Base-by-base conservation (phyloP, 2,888 invertebrate species). In the Germaria angustata region DNA sequence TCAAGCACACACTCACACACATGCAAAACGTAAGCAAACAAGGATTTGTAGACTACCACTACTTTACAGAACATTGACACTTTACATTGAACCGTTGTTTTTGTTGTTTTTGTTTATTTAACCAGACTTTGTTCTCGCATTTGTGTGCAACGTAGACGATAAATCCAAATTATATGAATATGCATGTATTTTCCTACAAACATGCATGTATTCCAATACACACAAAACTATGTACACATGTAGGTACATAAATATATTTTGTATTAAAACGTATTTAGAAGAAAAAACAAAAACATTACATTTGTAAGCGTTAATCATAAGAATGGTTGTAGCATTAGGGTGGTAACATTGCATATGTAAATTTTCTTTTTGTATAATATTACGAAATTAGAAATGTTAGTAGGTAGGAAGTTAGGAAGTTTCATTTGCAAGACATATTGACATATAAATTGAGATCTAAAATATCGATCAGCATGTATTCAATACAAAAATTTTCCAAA, bases 1-100 rank as follows among this genome's bases (percentile, higher is more conserved):
- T n/a, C n/a, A n/a, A n/a, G n/a, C 39, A 59, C 17, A 68, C 32
- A 55, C 24, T 9, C 34, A 41, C 39, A 20, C 11, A 39, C 20
- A 34, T 11, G 24, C 8, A 39, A 36, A 73, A 66, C 3, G 28
- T 6, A 28, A 28, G 28, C 20, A 81, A 46, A 79, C 72, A 66
- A 63, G 20, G 32, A 59, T 15, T 41, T 49, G 57, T 69, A 65
- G 55, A 80, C 80, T 75, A 49, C 49, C 28, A 32, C 7, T 69
- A 82, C 75, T 82, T 82, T 32, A 71, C 13, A 71, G 82, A 71
- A 75, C 79, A 76, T 79, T 82, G 75, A 82, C 82, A 82, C 36
- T 55, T 79, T 71, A 79, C 82, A 79, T 82, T 82, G 82, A 79
- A 82, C 71, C 71, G 69, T 79, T 71, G 55, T 59, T 57, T 39